Evolutionary conservation across 1,140 invertebrate genomes (phyloP).

Genomic region (Neotoxoptera formosana): DNA sequence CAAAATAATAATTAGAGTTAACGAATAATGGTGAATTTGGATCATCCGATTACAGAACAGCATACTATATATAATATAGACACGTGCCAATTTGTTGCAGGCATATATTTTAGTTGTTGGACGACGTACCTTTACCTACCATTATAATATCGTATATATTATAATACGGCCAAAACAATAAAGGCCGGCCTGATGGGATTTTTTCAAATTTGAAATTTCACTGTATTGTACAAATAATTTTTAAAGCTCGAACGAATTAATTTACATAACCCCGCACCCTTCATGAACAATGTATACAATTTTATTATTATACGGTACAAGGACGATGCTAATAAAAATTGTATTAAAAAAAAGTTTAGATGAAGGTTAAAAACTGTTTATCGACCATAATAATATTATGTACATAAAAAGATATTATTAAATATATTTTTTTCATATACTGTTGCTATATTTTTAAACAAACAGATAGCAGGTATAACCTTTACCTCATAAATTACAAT

Average conservation of each 20-base stretch:
- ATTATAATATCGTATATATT: not conserved
- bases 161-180: not conserved
- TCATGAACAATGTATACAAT: not conserved
- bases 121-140: not conserved
- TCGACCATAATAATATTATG: not conserved
- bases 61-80: not conserved
- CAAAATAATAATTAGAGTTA: too few relatives aligned
- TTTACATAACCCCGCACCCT: not conserved
- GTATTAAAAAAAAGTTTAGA: not conserved
- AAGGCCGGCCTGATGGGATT: not conserved
- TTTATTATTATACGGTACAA: not conserved
- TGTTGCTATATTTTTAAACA: not conserved
- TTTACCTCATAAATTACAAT: not conserved
- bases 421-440: not conserved
- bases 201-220: not conserved
- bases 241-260: not conserved
- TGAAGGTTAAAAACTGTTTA: not conserved
- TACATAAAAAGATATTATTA: not conserved
- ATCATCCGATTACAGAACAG: too few relatives aligned
- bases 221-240: not conserved
- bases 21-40: not conserved
- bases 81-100: not conserved
- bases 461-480: constrained; percentile 9
- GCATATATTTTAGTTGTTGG: not conserved
- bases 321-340: not conserved